Base-by-base conservation (phyloP, 2,888 invertebrate species). In the Ectemnius continuus region DNA sequence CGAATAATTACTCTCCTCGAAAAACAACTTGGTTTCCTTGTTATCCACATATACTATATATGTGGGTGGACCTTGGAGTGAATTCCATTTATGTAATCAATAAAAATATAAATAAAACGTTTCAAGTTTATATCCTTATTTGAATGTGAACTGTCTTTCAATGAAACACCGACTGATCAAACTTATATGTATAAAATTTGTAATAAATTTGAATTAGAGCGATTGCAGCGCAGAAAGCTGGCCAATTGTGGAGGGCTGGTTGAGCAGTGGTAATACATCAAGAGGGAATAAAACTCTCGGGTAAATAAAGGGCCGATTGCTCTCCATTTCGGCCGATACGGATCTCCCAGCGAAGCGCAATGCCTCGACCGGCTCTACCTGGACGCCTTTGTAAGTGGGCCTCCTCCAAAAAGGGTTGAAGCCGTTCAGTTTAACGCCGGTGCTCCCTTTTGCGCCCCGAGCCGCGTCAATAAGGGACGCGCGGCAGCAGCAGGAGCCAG, bases 401-500 rank as follows among this genome's bases (percentile, higher is more conserved):
- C 36, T 36, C 36, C 36, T 11, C 52, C 68, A 59, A 58, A 75
- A 79, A 76, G 62, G 62, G 68, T 76, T 63, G 56, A 61, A 58
- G 20, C 72, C 62, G 56, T 70, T 73, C 67, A 47, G 69, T 63
- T 75, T 76, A 67, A 75, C 52, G 72, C 62, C 60, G 56, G 58
- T 2, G 11, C 16, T 46, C 36, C 36, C 36, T 11, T n/a, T n/a
- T 48, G 14, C n/a, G 18, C 18, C 64, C 36, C 45, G 57, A 58
- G 46, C 57, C 72, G 36, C 36, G 72, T 76, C 67, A 66, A 76
- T 68, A 75, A 71, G 62, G 68, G 76, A 61, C 75, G 76, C 61
- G 66, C 69, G 20, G 20, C 58, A 23, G 23, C 23, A 23, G 23
- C 0, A 23, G 23, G 23, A 23, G 20, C 20, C 20, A 23, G 23